phyloP scores from a whole-genome alignment of 2,113 vertebrate species.

The Vanacampus margaritifer region DNA sequence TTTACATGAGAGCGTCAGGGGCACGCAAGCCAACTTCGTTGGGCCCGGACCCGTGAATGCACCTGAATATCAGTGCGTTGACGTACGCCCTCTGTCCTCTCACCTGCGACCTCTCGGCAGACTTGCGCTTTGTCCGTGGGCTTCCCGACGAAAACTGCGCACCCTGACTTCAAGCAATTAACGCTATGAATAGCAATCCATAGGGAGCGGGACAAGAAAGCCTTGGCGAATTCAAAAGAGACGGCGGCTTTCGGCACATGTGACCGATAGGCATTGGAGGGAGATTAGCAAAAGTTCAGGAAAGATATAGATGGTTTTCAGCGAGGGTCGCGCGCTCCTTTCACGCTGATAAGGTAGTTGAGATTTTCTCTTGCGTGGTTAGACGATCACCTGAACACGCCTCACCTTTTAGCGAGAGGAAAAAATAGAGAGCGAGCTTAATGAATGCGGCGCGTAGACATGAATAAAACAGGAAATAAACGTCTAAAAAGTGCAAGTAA shows the following conservation, averaged over 20 bases:
- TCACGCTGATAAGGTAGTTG: neutral
- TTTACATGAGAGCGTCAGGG: neutral
- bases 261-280: constrained; percentile 5
- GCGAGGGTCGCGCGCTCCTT: constrained; percentile 1
- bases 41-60: neutral
- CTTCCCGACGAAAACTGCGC: constrained; percentile 14
- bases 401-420: constrained; percentile 44
- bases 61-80: constrained; percentile 30
- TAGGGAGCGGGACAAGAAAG: constrained; percentile 30
- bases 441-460: constrained; percentile 46
- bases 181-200: constrained; percentile 50
- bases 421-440: neutral
- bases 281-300: constrained; percentile 11
- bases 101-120: constrained; percentile 26
- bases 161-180: constrained; percentile 48
- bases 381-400: constrained; percentile 38
- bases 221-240: constrained; percentile 40
- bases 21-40: constrained; percentile 1
- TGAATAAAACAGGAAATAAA: constrained; percentile 61
- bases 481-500: constrained; percentile 63
- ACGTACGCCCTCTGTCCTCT: constrained; percentile 26
- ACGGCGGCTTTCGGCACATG: constrained; percentile 1
- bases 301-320: constrained; percentile 1
- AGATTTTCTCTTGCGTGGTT: constrained; percentile 6
- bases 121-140: constrained; percentile 22